These are phyloP conservation scores for Nipponia nippon DNA, from an alignment of 2,113 vertebrate species.

Conservation along the genomic window DNA sequence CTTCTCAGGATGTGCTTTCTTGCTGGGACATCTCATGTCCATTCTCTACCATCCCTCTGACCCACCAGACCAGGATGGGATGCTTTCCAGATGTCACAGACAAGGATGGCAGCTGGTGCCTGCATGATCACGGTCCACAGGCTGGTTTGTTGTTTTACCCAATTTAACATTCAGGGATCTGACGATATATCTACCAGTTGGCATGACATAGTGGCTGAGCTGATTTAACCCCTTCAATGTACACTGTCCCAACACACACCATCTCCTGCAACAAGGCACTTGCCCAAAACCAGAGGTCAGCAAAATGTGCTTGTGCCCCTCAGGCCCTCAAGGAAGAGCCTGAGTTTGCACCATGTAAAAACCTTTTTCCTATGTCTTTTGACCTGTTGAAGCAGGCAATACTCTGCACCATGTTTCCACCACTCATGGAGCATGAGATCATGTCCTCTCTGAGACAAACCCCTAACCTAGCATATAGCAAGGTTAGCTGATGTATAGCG, in stretches of 20 bases:
- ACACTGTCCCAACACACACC: background rate
- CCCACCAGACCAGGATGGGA: background rate
- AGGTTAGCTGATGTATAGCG: background rate
- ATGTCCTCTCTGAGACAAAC: background rate
- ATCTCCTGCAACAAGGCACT: background rate
- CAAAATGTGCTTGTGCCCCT: background rate
- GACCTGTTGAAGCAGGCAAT: background rate
- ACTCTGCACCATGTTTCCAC: background rate
- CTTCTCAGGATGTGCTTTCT: background rate
- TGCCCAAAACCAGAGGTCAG: background rate
- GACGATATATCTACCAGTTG: background rate
- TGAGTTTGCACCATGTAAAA: background rate
- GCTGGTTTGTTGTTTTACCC: background rate
- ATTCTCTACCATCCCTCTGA: fast-evolving
- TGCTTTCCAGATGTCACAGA: background rate
- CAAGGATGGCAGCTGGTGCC: background rate
- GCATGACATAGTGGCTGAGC: background rate
- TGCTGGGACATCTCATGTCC: background rate
- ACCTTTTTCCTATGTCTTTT: background rate
- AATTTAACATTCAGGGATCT: background rate
- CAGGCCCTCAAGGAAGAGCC: background rate
- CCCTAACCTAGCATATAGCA: background rate
- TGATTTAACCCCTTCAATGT: fast-evolving
- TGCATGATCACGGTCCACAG: background rate
- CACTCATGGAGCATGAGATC: background rate